Evolutionary conservation across 2,113 vertebrate genomes (phyloP).

Genomic region (Enhydra lutris): DNA sequence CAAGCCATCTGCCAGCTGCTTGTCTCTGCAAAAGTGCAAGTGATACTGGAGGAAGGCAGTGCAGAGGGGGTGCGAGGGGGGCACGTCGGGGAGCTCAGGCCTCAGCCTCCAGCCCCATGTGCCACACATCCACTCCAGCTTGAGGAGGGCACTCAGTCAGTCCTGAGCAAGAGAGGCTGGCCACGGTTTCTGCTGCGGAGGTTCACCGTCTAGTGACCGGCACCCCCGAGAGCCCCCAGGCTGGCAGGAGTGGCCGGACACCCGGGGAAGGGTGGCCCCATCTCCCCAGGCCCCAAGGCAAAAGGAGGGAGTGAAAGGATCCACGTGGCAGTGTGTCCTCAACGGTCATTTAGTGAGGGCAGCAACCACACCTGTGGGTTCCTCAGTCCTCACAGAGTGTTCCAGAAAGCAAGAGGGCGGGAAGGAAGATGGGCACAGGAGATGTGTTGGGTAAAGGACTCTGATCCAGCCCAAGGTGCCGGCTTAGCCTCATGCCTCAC

Average conservation of each 20-base stretch:
- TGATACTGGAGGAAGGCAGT: conserved; percentile 54
- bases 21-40: conserved; percentile 72
- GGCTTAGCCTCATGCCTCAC: neutral
- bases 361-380: no score
- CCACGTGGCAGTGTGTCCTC: rapidly evolving
- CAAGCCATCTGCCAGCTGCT: conserved; percentile 74
- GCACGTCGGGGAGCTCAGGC: conserved; percentile 23
- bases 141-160: rapidly evolving
- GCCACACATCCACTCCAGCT: neutral
- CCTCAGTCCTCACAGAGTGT: neutral
- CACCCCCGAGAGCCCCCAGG: neutral
- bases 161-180: neutral
- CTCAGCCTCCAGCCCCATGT: neutral
- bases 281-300: neutral
- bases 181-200: no score
- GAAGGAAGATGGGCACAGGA: neutral
- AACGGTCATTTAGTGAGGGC: neutral
- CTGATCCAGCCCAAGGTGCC: neutral
- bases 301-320: neutral
- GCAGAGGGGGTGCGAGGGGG: neutral
- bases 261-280: neutral
- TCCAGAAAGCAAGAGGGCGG: neutral
- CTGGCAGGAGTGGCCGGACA: no score
- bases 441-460: neutral
- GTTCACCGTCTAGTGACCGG: neutral